Evolutionary conservation across 2,113 vertebrate species (phyloP), one percentile per base, ranked within the genome.

Genomic region (Sturnira hondurensis): DNA sequence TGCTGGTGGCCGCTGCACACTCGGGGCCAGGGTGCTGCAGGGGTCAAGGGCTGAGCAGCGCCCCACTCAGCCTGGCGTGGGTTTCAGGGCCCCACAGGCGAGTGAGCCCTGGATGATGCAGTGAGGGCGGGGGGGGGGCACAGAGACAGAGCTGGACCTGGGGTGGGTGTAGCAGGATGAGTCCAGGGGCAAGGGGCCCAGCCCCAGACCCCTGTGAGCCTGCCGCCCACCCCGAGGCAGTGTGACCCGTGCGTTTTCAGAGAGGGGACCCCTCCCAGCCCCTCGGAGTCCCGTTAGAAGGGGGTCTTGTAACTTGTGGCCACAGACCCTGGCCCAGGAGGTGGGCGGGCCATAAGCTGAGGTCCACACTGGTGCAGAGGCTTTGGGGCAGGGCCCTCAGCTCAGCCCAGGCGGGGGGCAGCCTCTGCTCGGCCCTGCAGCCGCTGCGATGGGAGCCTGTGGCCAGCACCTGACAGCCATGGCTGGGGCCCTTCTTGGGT

Each of bases 401-500:
- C 36, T n/a, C 71, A 41, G 28, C 83, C 43, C 8, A 36, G 33
- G 65, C 28, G 0, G 36, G 73, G 41, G n/a, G 12, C 5, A 14
- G 11, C 36, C 17, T 7, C 3, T 10, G 8, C 20, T 0, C 8
- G 4, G 28, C 26, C 78, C 52, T 4, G 36, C 16, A 50, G 36
- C 54, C 26, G 16, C 28, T 16, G 14, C 0, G 36, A 13, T 0
- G 3, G 65, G 24, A 1, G 2, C 17, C 41, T 28, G 47, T 3
- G 28, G 24, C 12, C 15, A 3, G 28, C 0, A 0, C 41, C 81
- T 0, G 9, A 5, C n/a, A 36, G 15, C 50, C 8, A 0, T 3
- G 20, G 2, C 7, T 4, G 61, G 16, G 0, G 9, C 7, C 26
- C 41, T 28, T 24, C 52, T n/a, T 9, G 16, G 22, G 63, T 22